Evolutionary conservation across 2,113 vertebrate genomes (phyloP).

Genomic region (Syrrhaptes paradoxus): DNA sequence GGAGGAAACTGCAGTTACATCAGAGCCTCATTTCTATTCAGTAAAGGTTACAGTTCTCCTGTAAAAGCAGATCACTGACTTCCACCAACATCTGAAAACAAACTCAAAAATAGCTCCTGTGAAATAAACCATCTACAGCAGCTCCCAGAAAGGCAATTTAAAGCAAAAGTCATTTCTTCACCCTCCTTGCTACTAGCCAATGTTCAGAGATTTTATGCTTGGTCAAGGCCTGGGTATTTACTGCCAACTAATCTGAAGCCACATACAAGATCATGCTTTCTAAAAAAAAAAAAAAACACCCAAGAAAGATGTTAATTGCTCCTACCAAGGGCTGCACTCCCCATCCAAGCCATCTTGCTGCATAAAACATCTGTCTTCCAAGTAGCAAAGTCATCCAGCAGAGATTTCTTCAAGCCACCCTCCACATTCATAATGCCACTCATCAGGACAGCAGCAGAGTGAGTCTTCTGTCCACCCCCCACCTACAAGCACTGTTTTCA

Average conservation of each 20-base stretch:
- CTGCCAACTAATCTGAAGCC: background rate
- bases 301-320: accelerated
- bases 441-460: background rate
- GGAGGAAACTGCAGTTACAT: background rate
- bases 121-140: background rate
- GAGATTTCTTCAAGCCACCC: background rate
- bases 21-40: background rate
- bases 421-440: background rate
- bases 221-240: background rate
- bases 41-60: background rate
- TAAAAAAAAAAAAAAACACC: background rate
- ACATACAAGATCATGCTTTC: background rate
- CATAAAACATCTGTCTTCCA: background rate
- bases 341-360: background rate
- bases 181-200: background rate
- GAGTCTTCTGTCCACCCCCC: background rate
- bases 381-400: background rate
- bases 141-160: background rate
- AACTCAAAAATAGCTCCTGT: background rate
- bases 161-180: background rate
- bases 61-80: background rate
- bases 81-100: background rate
- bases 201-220: background rate
- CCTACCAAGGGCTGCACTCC: background rate
- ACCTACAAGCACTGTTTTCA: background rate